Evolutionary conservation across 2,888 invertebrate species (phyloP).

Genomic region (Chorisops tibialis): DNA sequence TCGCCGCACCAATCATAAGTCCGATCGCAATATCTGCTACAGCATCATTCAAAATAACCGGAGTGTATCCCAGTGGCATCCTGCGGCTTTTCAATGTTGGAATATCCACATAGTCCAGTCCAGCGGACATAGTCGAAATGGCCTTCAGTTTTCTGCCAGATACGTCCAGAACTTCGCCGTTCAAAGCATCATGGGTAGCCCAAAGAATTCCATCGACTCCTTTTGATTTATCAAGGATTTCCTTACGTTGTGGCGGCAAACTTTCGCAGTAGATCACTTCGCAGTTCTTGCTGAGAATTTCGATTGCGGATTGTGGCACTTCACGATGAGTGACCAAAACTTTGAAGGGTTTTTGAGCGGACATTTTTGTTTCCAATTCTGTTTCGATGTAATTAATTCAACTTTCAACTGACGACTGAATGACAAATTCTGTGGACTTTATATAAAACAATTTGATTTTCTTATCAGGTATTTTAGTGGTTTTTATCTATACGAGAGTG

Average conservation of each 20-base stretch:
- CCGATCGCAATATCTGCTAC: conserved; percentile 76
- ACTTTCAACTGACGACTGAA: not conserved
- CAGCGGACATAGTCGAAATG: conserved; percentile 75
- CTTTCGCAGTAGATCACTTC: conserved; percentile 28
- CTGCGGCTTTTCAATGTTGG: conserved; percentile 62
- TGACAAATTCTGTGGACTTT: too few relatives aligned
- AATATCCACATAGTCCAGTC: conserved; percentile 74
- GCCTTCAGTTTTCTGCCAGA: conserved; percentile 62
- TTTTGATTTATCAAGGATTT: conserved; percentile 29
- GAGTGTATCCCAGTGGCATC: conserved; percentile 70
- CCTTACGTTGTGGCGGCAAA: conserved; percentile 21
- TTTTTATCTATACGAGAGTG: too few relatives aligned
- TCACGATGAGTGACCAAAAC: conserved; percentile 65
- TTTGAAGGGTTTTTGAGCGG: conserved; percentile 43
- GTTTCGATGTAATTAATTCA: too few relatives aligned
- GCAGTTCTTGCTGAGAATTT: conserved; percentile 63
- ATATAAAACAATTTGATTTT: too few relatives aligned
- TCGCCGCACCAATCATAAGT: conserved; percentile 65
- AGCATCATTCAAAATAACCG: conserved; percentile 64
- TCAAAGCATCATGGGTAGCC: conserved; percentile 29
- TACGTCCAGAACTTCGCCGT: conserved; percentile 30
- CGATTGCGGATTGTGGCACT: conserved; percentile 59
- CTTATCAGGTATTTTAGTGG: too few relatives aligned
- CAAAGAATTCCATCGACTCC: conserved; percentile 35
- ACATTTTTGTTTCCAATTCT: not conserved